Conservation (phyloP, 2,888 invertebrate species). For the Drosophila mimetica region DNA sequence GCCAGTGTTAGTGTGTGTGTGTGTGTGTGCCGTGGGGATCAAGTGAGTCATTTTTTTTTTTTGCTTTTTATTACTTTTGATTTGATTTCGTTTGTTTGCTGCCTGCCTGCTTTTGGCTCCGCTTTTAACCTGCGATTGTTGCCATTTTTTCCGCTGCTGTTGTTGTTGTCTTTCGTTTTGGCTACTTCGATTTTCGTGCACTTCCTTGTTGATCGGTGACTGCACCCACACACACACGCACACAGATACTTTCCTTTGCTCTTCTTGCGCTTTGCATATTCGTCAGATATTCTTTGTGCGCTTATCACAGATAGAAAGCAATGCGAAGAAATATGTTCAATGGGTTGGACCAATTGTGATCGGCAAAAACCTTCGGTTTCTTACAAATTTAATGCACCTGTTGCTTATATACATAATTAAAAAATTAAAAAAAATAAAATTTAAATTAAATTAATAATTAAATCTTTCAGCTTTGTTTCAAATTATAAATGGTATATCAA, state of each 20-base stretch:
- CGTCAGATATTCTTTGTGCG: slow-evolving; percentile 21
- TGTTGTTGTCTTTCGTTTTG: slow-evolving; percentile 25
- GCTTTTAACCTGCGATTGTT: slow-evolving; percentile 35
- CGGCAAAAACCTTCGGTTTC: too few species aligned
- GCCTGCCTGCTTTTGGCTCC: slow-evolving; percentile 56
- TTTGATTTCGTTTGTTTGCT: slow-evolving; percentile 43
- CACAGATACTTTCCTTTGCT: slow-evolving; percentile 1
- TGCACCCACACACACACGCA: background rate
- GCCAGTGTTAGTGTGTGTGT: slow-evolving; percentile 30
- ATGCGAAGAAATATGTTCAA: slow-evolving; percentile 13
- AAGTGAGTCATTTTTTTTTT: slow-evolving; percentile 73
- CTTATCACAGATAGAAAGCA: slow-evolving; percentile 18
- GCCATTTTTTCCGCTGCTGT: background rate
- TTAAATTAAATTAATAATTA: too few species aligned
- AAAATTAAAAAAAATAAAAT: too few species aligned
- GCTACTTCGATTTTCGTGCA: slow-evolving; percentile 21
- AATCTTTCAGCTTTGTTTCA: too few species aligned
- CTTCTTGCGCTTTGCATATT: slow-evolving; percentile 11
- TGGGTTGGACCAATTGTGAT: slow-evolving; percentile 11
- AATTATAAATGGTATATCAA: too few species aligned
- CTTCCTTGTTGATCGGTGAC: slow-evolving; percentile 35
- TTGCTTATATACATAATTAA: too few species aligned
- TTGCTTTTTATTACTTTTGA: slow-evolving; percentile 45
- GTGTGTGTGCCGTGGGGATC: slow-evolving; percentile 53
- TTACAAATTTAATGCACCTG: too few species aligned